phyloP scores from a whole-genome alignment of 2,113 vertebrate genomes.

The Marmota monax region DNA sequence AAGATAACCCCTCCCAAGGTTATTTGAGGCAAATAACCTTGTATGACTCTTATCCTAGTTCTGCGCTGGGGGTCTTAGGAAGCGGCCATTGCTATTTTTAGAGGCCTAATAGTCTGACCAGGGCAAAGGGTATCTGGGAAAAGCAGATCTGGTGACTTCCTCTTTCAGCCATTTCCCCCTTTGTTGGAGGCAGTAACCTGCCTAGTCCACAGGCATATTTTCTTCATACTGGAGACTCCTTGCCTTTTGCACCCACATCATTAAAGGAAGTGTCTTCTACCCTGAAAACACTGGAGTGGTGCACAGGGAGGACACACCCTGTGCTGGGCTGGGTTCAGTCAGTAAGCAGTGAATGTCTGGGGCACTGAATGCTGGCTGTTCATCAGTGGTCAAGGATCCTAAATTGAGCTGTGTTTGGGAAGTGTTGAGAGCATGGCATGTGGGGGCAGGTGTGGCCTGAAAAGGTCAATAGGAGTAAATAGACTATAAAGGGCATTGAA shows the following conservation, averaged over 20 bases:
- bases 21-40: not conserved
- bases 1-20: not conserved
- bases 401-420: not conserved
- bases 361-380: not conserved
- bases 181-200: not conserved
- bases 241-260: not conserved
- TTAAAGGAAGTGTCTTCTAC: not conserved
- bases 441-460: not conserved
- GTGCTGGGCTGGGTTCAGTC: not conserved
- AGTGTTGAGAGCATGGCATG: not conserved
- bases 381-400: not conserved
- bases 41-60: conserved; percentile 10
- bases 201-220: not conserved
- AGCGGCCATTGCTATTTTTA: conserved; percentile 57
- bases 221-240: not conserved
- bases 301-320: not conserved
- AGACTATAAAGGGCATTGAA: not conserved
- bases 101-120: conserved; percentile 26
- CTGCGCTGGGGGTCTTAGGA: not conserved
- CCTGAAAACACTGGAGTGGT: not conserved
- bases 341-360: not conserved
- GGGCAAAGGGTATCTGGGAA: not conserved
- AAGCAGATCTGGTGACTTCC: conserved; percentile 62
- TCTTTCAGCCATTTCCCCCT: conserved; percentile 60
- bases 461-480: not conserved